Percentiles rank a stretch among this genome's conserved stretches.
Conservation (phyloP, 2,797 vertebrate species). For the Stomatorhinus walkeri region DNA sequence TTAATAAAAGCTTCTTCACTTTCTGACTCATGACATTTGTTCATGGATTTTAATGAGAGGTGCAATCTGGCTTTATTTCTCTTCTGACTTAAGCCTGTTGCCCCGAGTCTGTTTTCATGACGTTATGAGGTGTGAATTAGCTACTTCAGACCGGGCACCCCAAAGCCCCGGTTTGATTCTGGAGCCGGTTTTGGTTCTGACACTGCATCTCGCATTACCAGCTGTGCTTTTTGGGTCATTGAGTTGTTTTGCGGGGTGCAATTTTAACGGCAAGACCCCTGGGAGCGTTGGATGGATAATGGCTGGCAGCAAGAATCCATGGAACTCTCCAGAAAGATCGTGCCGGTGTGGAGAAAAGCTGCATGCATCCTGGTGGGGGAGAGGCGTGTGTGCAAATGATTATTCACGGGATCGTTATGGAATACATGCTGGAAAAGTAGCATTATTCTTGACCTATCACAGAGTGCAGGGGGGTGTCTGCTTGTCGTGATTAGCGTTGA, state of each 20-base stretch:
- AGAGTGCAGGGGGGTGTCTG: neutral
- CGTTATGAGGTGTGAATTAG: constrained; percentile 16
- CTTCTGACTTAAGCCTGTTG: constrained; percentile 30
- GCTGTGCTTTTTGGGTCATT: neutral
- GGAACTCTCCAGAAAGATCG: neutral
- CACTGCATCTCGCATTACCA: neutral
- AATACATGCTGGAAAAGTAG: neutral
- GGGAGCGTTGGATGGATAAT: neutral
- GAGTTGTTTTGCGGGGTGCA: neutral
- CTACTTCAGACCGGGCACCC: neutral
- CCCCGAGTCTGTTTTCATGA: constrained; percentile 22
- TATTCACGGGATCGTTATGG: neutral
- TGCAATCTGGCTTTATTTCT: constrained; percentile 40
- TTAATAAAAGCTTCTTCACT: constrained; percentile 50
- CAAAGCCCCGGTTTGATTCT: neutral
- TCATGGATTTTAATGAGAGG: constrained; percentile 44
- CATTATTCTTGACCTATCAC: neutral
- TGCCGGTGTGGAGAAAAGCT: neutral
- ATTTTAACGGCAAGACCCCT: neutral
- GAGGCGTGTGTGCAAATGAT: neutral
- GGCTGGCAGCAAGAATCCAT: neutral
- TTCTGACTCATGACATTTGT: constrained; percentile 45
- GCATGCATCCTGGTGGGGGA: neutral
- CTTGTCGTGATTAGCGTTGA: neutral
- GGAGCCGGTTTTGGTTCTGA: constrained; percentile 6